Evolutionary conservation across 2,797 vertebrate genomes (phyloP), one percentile per base, ranked within the genome.

Genomic region (Crypturellus tataupa): DNA sequence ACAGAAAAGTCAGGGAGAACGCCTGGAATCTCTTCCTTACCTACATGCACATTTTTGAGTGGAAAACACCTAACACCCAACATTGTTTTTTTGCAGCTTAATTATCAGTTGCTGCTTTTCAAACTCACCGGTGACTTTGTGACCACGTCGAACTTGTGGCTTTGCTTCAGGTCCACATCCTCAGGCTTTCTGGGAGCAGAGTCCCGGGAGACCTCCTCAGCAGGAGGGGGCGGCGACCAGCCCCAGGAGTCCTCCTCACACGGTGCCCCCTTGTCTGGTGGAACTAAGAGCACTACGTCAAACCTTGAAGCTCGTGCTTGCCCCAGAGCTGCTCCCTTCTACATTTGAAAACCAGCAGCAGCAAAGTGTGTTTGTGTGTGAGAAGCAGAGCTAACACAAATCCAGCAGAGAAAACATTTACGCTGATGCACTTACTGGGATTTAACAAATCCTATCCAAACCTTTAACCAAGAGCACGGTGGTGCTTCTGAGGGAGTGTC

Each of bases 51-150:
- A n/a, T 56, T 56, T 56, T n/a, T 56, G 31, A n/a, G 29, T n/a
- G 29, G 29, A n/a, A 51, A 70, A 39, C 29, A 14, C 35, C 25
- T 47, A 70, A 14, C 13, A 55, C 27, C 16, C 56, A 72, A 31
- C 21, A 18, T 4, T 19, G 13, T 15, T 3, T 35, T 67, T 24
- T 37, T 27, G 35, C 49, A 71, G 27, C 27, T 71, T 55, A 71
- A 70, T 24, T 20, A 15, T 19, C 29, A 71, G 37, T 5, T 53
- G 49, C 51, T 55, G 37, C 29, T 37, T 40, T 55, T 11, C 78
- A 33, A 25, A 86, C 95, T 96, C 67, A 97, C 97, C 93, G 91
- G 80, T 53, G 93, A 88, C 44, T 97, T 95, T 33, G 94, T 95
- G 60, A 97, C 83, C 47, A 96, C 29, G 47, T 78, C 95, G 49